Evolutionary conservation across 2,113 vertebrate genomes (phyloP).

Genomic region (Podarcis muralis): DNA sequence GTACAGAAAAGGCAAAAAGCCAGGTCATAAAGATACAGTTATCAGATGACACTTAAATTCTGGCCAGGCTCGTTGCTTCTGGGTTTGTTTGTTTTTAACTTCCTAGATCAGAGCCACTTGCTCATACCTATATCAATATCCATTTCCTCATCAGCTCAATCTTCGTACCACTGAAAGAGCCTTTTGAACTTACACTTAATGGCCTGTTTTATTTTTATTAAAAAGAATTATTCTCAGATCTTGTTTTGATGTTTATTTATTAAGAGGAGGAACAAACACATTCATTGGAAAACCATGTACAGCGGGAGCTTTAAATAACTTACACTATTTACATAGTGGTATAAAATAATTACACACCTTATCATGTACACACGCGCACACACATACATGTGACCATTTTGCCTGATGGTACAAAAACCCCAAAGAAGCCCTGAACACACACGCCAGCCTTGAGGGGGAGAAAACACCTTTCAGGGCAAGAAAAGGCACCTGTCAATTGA

Average conservation of each 20-base stretch:
- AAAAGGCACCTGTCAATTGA: conserved; percentile 31
- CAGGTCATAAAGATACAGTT: neutral
- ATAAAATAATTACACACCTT: conserved; percentile 32
- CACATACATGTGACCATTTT: conserved; percentile 1
- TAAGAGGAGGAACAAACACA: conserved; percentile 18
- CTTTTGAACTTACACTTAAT: neutral
- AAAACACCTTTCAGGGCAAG: conserved; percentile 1
- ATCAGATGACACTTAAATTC: neutral
- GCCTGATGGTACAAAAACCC: conserved; percentile 12
- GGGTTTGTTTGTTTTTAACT: neutral
- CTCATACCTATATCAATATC: neutral
- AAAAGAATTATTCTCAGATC: neutral
- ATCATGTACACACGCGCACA: neutral
- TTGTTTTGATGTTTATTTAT: conserved; percentile 30
- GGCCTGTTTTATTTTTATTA: neutral
- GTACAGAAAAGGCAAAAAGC: neutral
- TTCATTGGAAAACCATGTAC: conserved; percentile 39
- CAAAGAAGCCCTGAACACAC: conserved; percentile 8
- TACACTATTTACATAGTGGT: conserved; percentile 40
- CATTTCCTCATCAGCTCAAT: neutral
- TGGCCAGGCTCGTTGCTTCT: neutral
- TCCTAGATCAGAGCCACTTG: neutral
- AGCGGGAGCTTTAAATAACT: conserved; percentile 37
- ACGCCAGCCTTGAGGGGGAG: neutral
- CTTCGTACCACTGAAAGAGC: neutral